Conservation (phyloP, 2,888 invertebrate species). For the Drosophila phalerata region DNA sequence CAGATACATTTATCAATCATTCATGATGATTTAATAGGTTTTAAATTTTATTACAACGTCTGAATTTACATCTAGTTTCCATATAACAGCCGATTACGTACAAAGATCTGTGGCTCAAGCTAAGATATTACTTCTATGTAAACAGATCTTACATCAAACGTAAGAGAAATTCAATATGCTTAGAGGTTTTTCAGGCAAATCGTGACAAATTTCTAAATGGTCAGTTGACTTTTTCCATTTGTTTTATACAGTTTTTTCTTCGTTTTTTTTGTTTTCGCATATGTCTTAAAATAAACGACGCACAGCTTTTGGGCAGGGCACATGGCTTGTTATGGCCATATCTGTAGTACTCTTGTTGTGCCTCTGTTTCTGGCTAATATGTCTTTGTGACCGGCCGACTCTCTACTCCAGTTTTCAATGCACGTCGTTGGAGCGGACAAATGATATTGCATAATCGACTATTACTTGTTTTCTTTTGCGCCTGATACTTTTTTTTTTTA, state of each 20-base stretch:
- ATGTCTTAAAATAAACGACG: slow-evolving; percentile 54
- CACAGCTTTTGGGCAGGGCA: slow-evolving; percentile 51
- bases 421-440: slow-evolving; percentile 69
- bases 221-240: slow-evolving; percentile 21
- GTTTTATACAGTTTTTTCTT: neutral
- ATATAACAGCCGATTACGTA: slow-evolving; percentile 7
- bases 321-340: slow-evolving; percentile 60
- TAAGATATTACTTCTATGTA: neutral
- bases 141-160: slow-evolving; percentile 18
- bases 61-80: neutral
- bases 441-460: slow-evolving; percentile 73
- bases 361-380: slow-evolving; percentile 25
- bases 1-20: neutral
- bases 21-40: neutral
- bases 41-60: slow-evolving; percentile 7
- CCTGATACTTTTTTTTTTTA: slow-evolving; percentile 42
- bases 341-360: slow-evolving; percentile 19
- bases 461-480: slow-evolving; percentile 63
- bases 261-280: slow-evolving; percentile 14
- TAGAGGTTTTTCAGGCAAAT: slow-evolving; percentile 36
- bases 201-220: slow-evolving; percentile 71
- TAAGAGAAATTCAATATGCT: slow-evolving; percentile 43
- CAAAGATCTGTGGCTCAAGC: neutral
- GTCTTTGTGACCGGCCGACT: slow-evolving; percentile 15
- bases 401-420: slow-evolving; percentile 71